Evolutionary conservation across 2,797 vertebrate genomes (phyloP), one percentile per base, ranked within the genome.

Genomic region (Loris lydekkerianus): DNA sequence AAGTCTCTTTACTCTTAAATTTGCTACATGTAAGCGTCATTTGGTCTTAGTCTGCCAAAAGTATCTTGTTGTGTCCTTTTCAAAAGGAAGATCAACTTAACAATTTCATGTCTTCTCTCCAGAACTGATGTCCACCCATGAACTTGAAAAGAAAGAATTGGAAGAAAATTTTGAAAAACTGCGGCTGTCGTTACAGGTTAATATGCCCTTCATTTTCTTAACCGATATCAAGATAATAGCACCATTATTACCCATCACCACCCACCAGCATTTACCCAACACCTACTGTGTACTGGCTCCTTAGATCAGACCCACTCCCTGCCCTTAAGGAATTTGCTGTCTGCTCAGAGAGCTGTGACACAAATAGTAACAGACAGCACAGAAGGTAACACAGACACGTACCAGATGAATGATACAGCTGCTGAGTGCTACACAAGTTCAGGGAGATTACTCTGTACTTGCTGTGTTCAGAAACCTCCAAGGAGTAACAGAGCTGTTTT

Each of bases 141-240:
- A 99, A 72, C 98, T 99, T 97, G 99, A 99, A 98, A 99, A 99
- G 98, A 99, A 99, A 97, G 98, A 99, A 76, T 97, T 99, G 93
- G 99, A 99, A 95, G 99, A 99, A 97, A 99, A 98, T 87, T 99
- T 99, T 98, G 99, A 99, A 96, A 99, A 99, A 96, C 98, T 99
- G 96, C 98, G 99, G 77, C 98, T 99, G 92, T 99, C 99, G 0
- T 98, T 99, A 94, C 99, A 99, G 99, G 99, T 99, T 43, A 97
- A 92, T 92, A 5, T 40, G 72, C 37, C 46, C 56, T 34, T 73
- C 21, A 20, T 65, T 82, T 90, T 84, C 69, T 46, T 58, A 23
- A 21, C 27, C n/a, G 29, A 1, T 27, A 5, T 14, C 5, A 3
- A 23, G 46, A 14, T 18, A 76, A 72, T 2, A n/a, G 40, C 75